Conservation (phyloP, 2,113 vertebrate genomes). For the Redunca redunca region DNA sequence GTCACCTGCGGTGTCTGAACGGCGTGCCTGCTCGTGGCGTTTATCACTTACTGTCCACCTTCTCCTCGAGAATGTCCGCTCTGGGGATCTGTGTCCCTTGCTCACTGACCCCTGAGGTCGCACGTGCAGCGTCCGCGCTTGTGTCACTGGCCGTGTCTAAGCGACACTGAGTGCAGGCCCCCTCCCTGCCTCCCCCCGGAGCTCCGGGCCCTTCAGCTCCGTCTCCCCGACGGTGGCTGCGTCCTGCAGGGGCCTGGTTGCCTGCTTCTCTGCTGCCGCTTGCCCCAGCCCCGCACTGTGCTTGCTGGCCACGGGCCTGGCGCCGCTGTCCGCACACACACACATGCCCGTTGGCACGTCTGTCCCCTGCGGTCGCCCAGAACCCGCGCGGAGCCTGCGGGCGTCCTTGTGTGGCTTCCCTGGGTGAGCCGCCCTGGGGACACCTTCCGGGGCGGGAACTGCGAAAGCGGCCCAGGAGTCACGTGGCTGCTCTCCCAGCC, state of each 20-base stretch:
- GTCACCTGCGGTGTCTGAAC: neutral
- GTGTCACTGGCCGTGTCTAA: fast-evolving
- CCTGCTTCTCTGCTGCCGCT: neutral
- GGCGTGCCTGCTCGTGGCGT: neutral
- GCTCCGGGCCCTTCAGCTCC: neutral
- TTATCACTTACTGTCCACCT: neutral
- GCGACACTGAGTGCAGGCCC: neutral
- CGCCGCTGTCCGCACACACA: neutral
- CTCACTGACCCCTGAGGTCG: neutral
- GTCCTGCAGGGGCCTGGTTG: neutral
- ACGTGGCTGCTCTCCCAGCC: too few species aligned
- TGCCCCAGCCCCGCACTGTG: neutral
- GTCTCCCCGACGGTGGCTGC: fast-evolving
- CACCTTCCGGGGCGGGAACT: neutral
- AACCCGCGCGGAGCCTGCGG: fast-evolving
- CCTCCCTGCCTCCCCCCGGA: neutral
- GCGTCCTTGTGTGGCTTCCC: neutral
- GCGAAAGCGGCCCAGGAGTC: neutral
- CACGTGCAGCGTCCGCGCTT: fast-evolving
- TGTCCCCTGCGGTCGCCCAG: neutral
- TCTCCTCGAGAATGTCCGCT: too few species aligned
- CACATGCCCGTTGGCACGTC: neutral
- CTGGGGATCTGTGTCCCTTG: neutral
- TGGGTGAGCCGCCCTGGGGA: neutral
- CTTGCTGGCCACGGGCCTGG: neutral